phyloP scores from a whole-genome alignment of 2,113 vertebrate genomes.

The Atractosteus spatula region DNA sequence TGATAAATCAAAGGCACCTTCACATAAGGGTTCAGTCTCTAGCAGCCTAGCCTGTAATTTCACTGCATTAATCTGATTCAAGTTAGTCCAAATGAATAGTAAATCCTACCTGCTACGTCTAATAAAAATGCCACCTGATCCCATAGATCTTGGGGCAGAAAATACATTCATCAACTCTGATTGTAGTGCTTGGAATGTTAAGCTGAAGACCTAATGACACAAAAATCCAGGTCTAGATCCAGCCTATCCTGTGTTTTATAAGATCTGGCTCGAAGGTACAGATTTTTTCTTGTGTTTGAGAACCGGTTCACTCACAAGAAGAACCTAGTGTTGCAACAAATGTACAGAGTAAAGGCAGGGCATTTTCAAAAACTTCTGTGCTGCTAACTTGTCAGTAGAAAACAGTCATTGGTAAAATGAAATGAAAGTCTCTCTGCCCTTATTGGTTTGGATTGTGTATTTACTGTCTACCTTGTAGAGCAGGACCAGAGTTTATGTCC shows the following conservation, averaged over 20 bases:
- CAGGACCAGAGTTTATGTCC: too few species aligned
- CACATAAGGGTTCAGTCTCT: not conserved
- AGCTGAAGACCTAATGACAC: constrained; percentile 13
- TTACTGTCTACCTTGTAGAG: too few species aligned
- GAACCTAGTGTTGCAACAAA: constrained; percentile 19
- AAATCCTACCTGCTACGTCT: constrained; percentile 28
- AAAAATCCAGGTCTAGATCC: constrained; percentile 8
- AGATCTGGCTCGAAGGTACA: not conserved
- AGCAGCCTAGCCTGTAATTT: constrained; percentile 23
- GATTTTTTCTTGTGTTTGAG: constrained; percentile 2
- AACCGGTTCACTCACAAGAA: constrained; percentile 31
- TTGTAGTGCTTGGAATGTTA: not conserved
- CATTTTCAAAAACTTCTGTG: constrained; percentile 18
- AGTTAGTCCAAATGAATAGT: constrained; percentile 42
- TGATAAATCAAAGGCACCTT: too few species aligned
- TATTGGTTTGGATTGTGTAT: too few species aligned
- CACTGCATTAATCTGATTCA: constrained; percentile 31
- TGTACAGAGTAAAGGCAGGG: constrained; percentile 26
- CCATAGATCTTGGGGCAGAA: not conserved
- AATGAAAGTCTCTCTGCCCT: too few species aligned
- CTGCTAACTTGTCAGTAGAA: not conserved
- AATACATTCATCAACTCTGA: not conserved
- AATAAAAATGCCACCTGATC: constrained; percentile 41
- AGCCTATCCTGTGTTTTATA: constrained; percentile 25
- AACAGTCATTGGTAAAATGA: too few species aligned